Conservation (phyloP, 2,113 vertebrate genomes). For the Suncus etruscus region DNA sequence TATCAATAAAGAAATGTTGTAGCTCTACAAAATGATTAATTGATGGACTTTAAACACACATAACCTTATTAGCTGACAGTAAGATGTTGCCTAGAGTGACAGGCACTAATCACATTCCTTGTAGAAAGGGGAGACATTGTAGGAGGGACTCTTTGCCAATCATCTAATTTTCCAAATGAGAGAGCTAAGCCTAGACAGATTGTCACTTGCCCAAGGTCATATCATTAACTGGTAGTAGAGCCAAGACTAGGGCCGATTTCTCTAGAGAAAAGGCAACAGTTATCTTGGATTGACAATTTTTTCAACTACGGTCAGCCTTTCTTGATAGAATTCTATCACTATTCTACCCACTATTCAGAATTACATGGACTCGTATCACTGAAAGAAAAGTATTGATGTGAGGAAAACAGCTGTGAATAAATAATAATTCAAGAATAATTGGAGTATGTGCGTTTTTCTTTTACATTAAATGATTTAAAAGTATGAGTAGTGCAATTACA, state of each 20-base stretch:
- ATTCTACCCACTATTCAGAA: background rate
- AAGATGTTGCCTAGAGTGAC: conserved; percentile 58
- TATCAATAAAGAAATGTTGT: conserved; percentile 25
- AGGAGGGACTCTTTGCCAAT: conserved; percentile 13
- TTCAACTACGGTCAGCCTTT: background rate
- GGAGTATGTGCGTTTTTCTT: background rate
- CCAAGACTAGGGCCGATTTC: background rate
- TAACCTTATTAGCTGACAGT: conserved; percentile 60
- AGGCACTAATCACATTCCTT: conserved; percentile 43
- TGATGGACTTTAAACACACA: background rate
- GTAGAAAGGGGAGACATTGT: conserved; percentile 17
- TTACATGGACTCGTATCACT: background rate
- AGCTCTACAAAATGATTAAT: conserved; percentile 44
- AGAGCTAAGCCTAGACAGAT: background rate
- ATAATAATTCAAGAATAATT: conserved; percentile 11
- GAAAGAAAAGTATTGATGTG: background rate
- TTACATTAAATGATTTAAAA: background rate
- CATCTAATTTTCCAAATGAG: conserved; percentile 52
- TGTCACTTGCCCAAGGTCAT: conserved; percentile 55
- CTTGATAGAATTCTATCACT: background rate
- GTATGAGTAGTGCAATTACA: background rate
- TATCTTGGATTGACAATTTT: conserved; percentile 2
- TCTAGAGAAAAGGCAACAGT: conserved; percentile 47
- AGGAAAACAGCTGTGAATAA: background rate
- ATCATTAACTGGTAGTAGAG: conserved; percentile 39